These are phyloP conservation scores for Zhengitettix transpicula DNA, from an alignment of 2,888 invertebrate species.

Conservation along the genomic window DNA sequence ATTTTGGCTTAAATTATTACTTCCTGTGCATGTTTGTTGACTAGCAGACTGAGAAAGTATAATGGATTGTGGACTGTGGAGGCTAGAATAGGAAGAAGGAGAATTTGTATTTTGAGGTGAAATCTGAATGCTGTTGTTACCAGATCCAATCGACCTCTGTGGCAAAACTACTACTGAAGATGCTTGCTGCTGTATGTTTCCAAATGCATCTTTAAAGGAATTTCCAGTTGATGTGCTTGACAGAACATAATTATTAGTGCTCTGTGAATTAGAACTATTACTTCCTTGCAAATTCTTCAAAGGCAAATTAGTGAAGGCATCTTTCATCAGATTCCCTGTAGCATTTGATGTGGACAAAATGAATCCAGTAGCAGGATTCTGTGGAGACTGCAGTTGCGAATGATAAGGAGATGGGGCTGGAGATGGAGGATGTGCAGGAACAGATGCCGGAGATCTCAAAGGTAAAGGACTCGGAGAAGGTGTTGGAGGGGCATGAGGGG, in stretches of 20 bases:
- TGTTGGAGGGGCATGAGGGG: slow-evolving; percentile 12
- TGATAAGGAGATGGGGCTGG: slow-evolving; percentile 10
- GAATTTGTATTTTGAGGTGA: background rate
- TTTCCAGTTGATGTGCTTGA: background rate
- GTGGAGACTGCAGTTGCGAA: slow-evolving; percentile 9
- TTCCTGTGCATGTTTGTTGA: background rate
- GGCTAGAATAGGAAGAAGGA: background rate
- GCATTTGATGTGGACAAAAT: background rate
- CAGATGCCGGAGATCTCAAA: slow-evolving; percentile 10
- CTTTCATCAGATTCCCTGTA: slow-evolving; percentile 1
- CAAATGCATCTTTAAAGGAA: slow-evolving; percentile 4
- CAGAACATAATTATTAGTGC: slow-evolving; percentile 4
- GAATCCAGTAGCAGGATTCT: slow-evolving; percentile 2
- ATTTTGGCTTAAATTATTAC: background rate
- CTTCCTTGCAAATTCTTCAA: background rate
- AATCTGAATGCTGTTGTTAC: background rate
- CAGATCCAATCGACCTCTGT: background rate
- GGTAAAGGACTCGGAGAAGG: slow-evolving; percentile 12
- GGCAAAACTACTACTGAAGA: background rate
- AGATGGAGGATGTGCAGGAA: slow-evolving; percentile 10
- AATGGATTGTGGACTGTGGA: background rate
- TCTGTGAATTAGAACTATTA: background rate
- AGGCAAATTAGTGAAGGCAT: slow-evolving; percentile 2
- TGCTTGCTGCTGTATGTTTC: slow-evolving; percentile 1
- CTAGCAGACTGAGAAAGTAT: background rate